These are phyloP conservation scores for Andrena fulva DNA, from an alignment of 2,888 invertebrate genomes.

Conservation along the genomic window DNA sequence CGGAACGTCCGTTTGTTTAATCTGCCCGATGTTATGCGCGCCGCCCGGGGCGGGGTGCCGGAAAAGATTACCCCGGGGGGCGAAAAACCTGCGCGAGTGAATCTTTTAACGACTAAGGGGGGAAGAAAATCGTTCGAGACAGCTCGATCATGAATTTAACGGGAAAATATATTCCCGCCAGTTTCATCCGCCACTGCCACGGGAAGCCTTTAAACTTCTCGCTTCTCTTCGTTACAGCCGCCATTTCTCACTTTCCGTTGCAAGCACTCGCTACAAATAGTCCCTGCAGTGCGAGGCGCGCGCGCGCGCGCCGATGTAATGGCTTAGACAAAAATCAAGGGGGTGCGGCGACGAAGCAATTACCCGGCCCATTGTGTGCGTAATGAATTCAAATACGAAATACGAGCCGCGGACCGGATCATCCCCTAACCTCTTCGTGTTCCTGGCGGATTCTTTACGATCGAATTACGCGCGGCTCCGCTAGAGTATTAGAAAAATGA, in stretches of 20 bases:
- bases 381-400: neutral
- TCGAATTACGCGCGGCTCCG: neutral
- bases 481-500: neutral
- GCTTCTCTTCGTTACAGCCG: conserved; percentile 54
- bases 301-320: conserved; percentile 11
- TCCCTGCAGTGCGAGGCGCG: conserved; percentile 6
- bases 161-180: conserved; percentile 60
- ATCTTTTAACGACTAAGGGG: neutral
- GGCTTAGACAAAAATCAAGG: neutral
- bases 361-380: conserved; percentile 2
- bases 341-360: neutral
- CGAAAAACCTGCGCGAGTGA: neutral
- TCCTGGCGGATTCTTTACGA: neutral
- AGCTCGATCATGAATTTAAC: conserved; percentile 62
- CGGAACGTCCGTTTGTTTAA: conserved; percentile 34
- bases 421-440: neutral
- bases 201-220: conserved; percentile 63
- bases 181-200: conserved; percentile 43
- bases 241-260: conserved; percentile 62
- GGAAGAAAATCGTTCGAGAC: conserved; percentile 45
- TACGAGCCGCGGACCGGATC: neutral
- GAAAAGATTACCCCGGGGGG: neutral
- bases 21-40: conserved; percentile 21
- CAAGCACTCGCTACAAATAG: conserved; percentile 46
- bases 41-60: too few species aligned